Conservation (phyloP, 2,113 vertebrate species). For the Nothocercus julius region DNA sequence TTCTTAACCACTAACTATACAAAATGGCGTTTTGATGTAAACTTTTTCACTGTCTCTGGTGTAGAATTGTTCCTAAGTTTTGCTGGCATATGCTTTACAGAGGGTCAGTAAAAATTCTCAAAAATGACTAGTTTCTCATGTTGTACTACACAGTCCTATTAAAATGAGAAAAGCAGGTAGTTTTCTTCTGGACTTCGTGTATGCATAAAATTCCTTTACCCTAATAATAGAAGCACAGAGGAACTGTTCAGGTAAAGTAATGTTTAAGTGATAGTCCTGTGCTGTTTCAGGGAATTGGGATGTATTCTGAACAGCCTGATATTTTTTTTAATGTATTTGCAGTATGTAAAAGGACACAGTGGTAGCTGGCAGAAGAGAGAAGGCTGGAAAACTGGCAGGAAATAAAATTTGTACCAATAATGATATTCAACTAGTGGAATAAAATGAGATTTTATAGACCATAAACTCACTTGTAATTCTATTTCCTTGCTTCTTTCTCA, state of each 20-base stretch:
- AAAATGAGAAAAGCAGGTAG: neutral
- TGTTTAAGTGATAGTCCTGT: neutral
- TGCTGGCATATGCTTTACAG: slow-evolving; percentile 25
- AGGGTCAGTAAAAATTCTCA: neutral
- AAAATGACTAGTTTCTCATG: neutral
- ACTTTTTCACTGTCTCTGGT: slow-evolving; percentile 12
- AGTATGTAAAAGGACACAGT: neutral
- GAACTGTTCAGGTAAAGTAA: neutral
- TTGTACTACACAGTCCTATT: neutral
- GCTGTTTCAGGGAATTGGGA: neutral
- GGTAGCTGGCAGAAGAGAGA: neutral
- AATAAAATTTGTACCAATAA: neutral
- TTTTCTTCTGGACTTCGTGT: neutral
- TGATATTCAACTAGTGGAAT: neutral
- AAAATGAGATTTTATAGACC: neutral
- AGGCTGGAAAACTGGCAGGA: neutral
- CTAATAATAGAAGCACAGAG: neutral
- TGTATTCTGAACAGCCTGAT: neutral
- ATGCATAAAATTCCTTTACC: neutral
- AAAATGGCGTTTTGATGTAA: neutral
- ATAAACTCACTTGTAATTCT: neutral
- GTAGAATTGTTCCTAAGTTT: neutral
- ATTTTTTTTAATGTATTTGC: neutral
- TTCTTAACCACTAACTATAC: neutral
- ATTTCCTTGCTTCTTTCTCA: slow-evolving; percentile 61